These are phyloP conservation scores for Catharus ustulatus DNA, from an alignment of 2,797 vertebrate genomes.

Conservation along the genomic window DNA sequence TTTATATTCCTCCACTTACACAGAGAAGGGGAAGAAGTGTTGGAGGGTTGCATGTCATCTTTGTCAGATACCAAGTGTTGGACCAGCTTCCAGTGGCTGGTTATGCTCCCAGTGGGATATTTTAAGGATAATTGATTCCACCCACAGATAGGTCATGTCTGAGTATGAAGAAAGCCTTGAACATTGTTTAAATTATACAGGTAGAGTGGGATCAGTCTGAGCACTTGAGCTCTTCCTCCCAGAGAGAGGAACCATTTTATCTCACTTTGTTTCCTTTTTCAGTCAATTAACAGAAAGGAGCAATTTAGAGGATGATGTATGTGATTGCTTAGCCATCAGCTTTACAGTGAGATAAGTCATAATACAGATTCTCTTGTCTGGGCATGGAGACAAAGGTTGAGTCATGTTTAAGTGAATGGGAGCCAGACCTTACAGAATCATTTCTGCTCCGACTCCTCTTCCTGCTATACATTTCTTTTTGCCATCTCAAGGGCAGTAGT, in stretches of 20 bases:
- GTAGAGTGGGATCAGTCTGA: neutral
- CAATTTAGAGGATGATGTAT: conserved; percentile 44
- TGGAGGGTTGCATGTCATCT: neutral
- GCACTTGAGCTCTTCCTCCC: neutral
- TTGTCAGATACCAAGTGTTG: neutral
- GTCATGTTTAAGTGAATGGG: neutral
- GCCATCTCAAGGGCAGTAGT: neutral
- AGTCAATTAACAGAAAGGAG: conserved; percentile 37
- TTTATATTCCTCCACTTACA: neutral
- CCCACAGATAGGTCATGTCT: neutral
- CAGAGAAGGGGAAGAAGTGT: neutral
- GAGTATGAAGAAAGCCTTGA: neutral
- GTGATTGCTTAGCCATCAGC: neutral
- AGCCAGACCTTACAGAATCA: neutral
- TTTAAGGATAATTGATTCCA: neutral
- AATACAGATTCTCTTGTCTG: neutral
- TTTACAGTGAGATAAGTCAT: conserved; percentile 29
- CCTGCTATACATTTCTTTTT: neutral
- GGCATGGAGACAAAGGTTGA: conserved; percentile 39
- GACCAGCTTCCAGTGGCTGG: neutral
- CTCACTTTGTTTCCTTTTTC: conserved; percentile 31
- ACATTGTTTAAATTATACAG: neutral
- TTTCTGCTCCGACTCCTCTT: neutral
- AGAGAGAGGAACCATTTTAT: conserved; percentile 27
- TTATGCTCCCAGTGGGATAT: neutral